Conservation (phyloP, 2,797 vertebrate genomes). For the Triplophysa bombifrons region DNA sequence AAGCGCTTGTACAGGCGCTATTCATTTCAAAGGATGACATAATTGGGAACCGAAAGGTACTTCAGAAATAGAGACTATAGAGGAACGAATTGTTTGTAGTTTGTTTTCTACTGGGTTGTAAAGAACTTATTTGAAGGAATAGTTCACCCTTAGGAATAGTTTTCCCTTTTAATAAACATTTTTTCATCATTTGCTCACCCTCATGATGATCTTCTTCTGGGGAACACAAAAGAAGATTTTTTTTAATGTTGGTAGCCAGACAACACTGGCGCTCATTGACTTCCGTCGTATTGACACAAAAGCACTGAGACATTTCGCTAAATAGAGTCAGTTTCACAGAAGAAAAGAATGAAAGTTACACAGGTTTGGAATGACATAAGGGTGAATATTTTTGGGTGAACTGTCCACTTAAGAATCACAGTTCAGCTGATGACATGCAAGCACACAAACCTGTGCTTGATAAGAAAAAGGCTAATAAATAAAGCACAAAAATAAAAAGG, state of each 20-base stretch:
- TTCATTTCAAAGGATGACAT: constrained; percentile 40
- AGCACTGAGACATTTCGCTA: too few relatives aligned
- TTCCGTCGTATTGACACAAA: too few relatives aligned
- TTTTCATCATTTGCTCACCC: too few relatives aligned
- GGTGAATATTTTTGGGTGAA: neutral
- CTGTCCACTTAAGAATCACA: constrained; percentile 5
- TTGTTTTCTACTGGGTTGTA: neutral
- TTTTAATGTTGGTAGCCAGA: neutral
- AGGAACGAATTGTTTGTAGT: neutral
- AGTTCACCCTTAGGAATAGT: too few relatives aligned
- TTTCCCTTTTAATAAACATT: too few relatives aligned
- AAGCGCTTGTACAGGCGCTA: constrained; percentile 17
- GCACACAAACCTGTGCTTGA: constrained; percentile 2
- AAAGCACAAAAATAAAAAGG: constrained; percentile 20
- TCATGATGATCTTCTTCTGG: too few relatives aligned
- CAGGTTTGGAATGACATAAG: too few relatives aligned
- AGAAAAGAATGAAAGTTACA: too few relatives aligned
- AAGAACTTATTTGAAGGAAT: neutral
- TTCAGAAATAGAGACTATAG: neutral
- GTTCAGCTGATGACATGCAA: constrained; percentile 20
- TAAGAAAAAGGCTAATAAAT: constrained; percentile 3
- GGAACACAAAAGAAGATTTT: too few relatives aligned
- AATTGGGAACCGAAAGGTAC: constrained; percentile 23
- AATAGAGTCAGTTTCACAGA: too few relatives aligned
- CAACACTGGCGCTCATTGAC: neutral